Evolutionary conservation across 2,888 invertebrate genomes (phyloP).

Genomic region (Exephanes ischioxanthus): DNA sequence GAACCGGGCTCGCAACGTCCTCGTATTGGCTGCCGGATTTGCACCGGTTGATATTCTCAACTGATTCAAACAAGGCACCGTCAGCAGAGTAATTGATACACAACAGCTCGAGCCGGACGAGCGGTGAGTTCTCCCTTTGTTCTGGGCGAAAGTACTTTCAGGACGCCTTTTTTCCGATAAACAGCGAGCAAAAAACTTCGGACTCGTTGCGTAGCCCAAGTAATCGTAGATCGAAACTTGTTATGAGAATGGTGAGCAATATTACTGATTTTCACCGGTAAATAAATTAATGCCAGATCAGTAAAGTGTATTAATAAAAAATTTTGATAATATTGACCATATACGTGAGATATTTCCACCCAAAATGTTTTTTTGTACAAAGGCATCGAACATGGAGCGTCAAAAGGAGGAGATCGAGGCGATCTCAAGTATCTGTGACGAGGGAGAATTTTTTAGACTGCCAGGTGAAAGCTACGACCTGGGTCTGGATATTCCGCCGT

Average conservation of each 20-base stretch:
- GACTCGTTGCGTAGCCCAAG: not conserved
- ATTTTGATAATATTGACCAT: not conserved
- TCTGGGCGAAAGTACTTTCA: not conserved
- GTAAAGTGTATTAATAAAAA: not conserved
- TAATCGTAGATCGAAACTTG: not conserved
- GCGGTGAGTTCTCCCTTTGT: not conserved
- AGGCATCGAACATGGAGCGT: slow-evolving; percentile 60
- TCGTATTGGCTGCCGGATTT: not conserved
- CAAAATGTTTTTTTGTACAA: not conserved
- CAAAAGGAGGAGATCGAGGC: slow-evolving; percentile 75
- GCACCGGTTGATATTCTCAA: not conserved
- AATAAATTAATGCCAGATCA: too few species aligned
- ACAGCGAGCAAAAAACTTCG: not conserved
- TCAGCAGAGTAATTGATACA: not conserved
- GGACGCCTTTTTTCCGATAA: not conserved
- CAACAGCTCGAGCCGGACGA: not conserved
- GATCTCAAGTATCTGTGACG: slow-evolving; percentile 73
- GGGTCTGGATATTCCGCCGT: slow-evolving; percentile 33
- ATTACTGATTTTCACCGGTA: not conserved
- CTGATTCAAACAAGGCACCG: not conserved
- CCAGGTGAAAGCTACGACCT: not conserved
- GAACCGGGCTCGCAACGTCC: not conserved
- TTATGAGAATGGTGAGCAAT: not conserved
- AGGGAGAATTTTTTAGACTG: slow-evolving; percentile 70
- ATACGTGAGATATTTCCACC: not conserved